Base-by-base conservation (phyloP, 2,113 vertebrate species). In the Australoheros scitulus region DNA sequence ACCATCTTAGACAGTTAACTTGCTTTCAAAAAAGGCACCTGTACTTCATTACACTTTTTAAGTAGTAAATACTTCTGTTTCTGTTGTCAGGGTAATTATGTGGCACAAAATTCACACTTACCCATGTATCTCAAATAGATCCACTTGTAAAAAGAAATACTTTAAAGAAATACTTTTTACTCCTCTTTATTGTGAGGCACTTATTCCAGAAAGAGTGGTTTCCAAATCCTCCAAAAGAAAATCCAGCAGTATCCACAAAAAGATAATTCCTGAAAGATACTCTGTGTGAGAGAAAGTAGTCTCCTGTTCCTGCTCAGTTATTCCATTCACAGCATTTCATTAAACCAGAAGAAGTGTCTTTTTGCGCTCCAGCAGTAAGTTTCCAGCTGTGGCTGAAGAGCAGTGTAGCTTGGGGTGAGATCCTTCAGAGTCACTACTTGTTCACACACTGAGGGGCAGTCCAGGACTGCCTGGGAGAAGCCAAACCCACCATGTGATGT, bases 401-500 rank as follows among this genome's bases (percentile, higher is more conserved):
- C 81, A 65, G 64, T 68, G 89, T 80, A 68, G 89, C 81, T 85
- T 38, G 22, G 61, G 82, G 90, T 89, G 92, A 89, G 94, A 92
- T 92, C 91, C 93, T 95, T 92, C 90, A 83, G 88, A 87, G 94
- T 88, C 92, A 90, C 81, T 80, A 93, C 92, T 92, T 87, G 91
- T 94, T 94, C 92, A 93, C 93, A 94, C 89, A 94, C 94, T 94
- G 93, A 94, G 88, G 43, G 85, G 83, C 79, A 87, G 57, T 84
- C 82, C 10, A 90, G 79, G 89, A 77, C 70, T 81, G 79, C 85
- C 83, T 43, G 90, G 82, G 88, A 89, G 85, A 95, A 93, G 94
- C 89, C 93, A 94, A 92, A 80, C 87, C 93, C 92, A 89, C 90
- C 17, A 1, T 60, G 93, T 95, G 94, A 95, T 94, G 94, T 96